A percentile compares a stretch with the other conserved stretches of the same genome.
These are phyloP conservation scores for Oophaga sylvatica DNA, from an alignment of 2,797 vertebrate species.

Conservation along the genomic window DNA sequence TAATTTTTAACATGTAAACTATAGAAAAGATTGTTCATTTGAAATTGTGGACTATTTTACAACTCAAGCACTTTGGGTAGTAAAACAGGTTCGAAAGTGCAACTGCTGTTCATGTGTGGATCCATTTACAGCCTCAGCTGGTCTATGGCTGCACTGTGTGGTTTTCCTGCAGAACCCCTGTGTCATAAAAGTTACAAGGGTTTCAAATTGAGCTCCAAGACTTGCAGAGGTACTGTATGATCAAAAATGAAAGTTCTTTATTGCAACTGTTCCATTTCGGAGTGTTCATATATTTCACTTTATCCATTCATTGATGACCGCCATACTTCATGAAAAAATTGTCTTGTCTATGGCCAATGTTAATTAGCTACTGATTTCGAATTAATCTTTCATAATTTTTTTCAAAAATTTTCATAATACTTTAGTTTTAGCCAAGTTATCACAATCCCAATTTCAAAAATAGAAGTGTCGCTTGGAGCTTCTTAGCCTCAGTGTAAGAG, in stretches of 20 bases:
- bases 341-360: neutral
- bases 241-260: conserved; percentile 30
- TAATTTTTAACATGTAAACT: conserved; percentile 6
- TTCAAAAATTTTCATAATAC: too few relatives aligned
- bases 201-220: conserved; percentile 54
- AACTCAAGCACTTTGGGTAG: conserved; percentile 43
- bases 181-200: conserved; percentile 49
- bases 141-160: conserved; percentile 48
- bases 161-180: conserved; percentile 52
- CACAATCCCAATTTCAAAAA: neutral
- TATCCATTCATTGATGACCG: conserved; percentile 1
- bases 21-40: conserved; percentile 40
- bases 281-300: neutral
- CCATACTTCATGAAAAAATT: conserved; percentile 33
- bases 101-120: conserved; percentile 54
- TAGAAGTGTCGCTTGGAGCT: neutral
- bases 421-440: neutral
- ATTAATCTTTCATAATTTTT: neutral
- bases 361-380: neutral
- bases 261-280: conserved; percentile 36
- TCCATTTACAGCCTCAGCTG: conserved; percentile 61
- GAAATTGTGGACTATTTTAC: conserved; percentile 17
- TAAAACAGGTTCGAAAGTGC: conserved; percentile 60
- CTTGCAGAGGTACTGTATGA: conserved; percentile 27
- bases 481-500: neutral